A percentile compares a stretch with the other conserved stretches of the same genome.
These are phyloP conservation scores for Coenobita brevimanus DNA, from an alignment of 1,140 invertebrate species.

Conservation along the genomic window DNA sequence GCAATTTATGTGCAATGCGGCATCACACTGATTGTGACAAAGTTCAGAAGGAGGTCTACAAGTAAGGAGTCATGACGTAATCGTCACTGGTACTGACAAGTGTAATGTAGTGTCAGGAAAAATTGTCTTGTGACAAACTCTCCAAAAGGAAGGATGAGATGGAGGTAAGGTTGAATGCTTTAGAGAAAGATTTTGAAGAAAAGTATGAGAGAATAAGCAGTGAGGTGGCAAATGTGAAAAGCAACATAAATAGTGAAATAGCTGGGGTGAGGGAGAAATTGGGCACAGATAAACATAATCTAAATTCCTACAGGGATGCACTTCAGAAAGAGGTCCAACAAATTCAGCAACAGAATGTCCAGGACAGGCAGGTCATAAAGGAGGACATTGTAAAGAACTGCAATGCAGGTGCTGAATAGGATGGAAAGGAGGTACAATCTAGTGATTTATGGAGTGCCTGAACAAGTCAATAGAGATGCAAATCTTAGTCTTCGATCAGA, in stretches of 20 bases:
- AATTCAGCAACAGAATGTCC: too few relatives aligned
- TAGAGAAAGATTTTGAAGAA: conserved; percentile 2
- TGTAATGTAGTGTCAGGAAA: background rate
- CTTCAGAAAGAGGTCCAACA: too few relatives aligned
- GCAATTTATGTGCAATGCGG: background rate
- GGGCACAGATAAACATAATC: background rate
- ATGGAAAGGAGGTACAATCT: background rate
- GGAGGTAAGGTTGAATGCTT: background rate
- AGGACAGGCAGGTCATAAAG: background rate
- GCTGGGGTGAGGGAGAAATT: background rate
- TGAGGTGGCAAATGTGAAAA: too few relatives aligned
- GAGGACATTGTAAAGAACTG: background rate
- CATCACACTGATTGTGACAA: background rate
- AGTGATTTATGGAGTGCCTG: too few relatives aligned
- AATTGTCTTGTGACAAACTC: background rate
- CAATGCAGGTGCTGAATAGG: background rate
- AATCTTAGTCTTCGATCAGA: background rate
- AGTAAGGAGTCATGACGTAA: background rate
- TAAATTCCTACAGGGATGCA: too few relatives aligned
- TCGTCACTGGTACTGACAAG: background rate
- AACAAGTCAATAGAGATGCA: background rate
- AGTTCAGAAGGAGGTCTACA: background rate
- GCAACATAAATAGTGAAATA: conserved; percentile 3
- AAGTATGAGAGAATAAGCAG: background rate
- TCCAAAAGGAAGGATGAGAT: background rate